These are phyloP conservation scores for Halictus rubicundus DNA, from an alignment of 1,140 invertebrate genomes.

Conservation along the genomic window DNA sequence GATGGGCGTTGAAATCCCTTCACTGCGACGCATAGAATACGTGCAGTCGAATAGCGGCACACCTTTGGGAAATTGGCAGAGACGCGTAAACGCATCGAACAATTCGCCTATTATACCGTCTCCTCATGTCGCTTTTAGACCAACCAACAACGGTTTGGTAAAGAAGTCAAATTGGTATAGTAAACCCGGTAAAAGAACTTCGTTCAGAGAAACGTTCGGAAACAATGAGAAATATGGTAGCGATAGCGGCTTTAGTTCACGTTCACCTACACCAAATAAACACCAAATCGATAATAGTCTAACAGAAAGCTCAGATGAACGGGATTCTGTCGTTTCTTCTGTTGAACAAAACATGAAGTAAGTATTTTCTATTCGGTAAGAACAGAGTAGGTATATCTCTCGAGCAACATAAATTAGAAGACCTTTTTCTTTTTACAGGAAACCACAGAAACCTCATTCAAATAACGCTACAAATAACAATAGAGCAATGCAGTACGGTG, in stretches of 20 bases:
- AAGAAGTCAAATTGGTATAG: slow-evolving; percentile 75
- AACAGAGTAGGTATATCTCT: no score
- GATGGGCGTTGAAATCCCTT: slow-evolving; percentile 72
- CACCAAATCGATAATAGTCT: slow-evolving; percentile 70
- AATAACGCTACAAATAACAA: slow-evolving; percentile 53
- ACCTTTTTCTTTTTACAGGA: slow-evolving; percentile 53
- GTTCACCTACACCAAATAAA: slow-evolving; percentile 77
- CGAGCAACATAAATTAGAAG: no score
- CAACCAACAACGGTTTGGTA: slow-evolving; percentile 61
- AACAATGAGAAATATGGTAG: slow-evolving; percentile 71
- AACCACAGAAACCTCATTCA: slow-evolving; percentile 62
- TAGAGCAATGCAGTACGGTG: slow-evolving; percentile 52
- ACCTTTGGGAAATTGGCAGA: slow-evolving; percentile 64
- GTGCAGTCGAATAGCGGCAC: slow-evolving; percentile 62
- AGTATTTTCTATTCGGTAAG: slow-evolving; percentile 16
- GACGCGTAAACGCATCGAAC: slow-evolving; percentile 60
- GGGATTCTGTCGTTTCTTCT: slow-evolving; percentile 74
- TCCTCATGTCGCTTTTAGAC: slow-evolving; percentile 65
- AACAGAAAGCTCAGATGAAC: slow-evolving; percentile 77
- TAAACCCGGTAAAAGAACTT: slow-evolving; percentile 68
- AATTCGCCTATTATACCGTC: slow-evolving; percentile 62
- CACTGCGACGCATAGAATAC: slow-evolving; percentile 65
- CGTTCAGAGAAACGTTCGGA: slow-evolving; percentile 62
- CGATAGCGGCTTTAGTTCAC: slow-evolving; percentile 76
- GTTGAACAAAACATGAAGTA: slow-evolving; percentile 72